Evolutionary conservation across 1,140 invertebrate genomes (phyloP).

Genomic region (Heliconius eleuchia): DNA sequence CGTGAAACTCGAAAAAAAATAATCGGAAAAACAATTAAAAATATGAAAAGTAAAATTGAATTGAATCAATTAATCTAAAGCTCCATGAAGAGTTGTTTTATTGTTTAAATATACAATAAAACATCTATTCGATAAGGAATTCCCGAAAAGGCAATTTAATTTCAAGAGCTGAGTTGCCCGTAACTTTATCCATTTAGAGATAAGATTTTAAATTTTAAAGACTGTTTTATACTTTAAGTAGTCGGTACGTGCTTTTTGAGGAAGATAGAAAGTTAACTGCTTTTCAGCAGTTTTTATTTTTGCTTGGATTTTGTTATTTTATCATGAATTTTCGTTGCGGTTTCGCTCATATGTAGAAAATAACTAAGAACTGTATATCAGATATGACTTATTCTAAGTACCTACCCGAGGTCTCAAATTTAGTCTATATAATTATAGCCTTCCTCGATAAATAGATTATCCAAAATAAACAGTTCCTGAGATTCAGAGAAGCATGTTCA

Average conservation of each 20-base stretch:
- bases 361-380: too few species aligned
- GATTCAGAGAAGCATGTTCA: too few species aligned
- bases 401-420: too few species aligned
- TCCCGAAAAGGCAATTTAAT: neutral
- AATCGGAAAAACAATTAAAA: neutral
- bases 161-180: neutral
- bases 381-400: too few species aligned
- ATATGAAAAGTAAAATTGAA: neutral
- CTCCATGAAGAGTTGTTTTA: too few species aligned
- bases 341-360: too few species aligned
- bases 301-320: neutral
- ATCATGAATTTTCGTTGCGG: neutral
- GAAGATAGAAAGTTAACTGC: neutral
- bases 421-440: too few species aligned
- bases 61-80: neutral
- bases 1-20: too few species aligned
- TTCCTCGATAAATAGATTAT: too few species aligned
- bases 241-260: neutral
- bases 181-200: conserved; percentile 7
- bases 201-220: conserved; percentile 1
- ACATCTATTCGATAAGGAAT: neutral
- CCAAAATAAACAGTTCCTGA: too few species aligned
- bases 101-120: neutral
- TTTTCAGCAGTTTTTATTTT: neutral
- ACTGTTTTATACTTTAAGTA: neutral